These are phyloP conservation scores for Eustalomyia histrio DNA, from an alignment of 2,888 invertebrate genomes.

Conservation along the genomic window DNA sequence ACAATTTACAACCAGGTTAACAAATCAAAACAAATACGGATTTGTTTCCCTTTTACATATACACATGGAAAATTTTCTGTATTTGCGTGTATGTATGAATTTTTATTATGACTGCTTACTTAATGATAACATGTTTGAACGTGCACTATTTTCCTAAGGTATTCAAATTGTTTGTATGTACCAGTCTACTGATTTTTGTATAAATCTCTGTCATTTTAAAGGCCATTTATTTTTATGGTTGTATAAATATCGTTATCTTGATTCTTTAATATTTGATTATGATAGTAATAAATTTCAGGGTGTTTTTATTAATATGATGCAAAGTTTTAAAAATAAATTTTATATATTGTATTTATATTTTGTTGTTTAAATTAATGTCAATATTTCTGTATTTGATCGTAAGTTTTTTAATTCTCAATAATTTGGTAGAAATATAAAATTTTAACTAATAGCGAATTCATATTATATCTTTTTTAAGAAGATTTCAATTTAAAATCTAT, in stretches of 20 bases:
- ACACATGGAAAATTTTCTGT: neutral
- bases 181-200: constrained; percentile 26
- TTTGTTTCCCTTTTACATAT: constrained; percentile 26
- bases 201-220: constrained; percentile 41
- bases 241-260: constrained; percentile 29
- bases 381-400: neutral
- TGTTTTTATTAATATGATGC: too few species aligned
- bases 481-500: too few species aligned
- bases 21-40: constrained; percentile 62
- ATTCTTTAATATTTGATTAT: constrained; percentile 52
- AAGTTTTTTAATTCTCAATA: too few species aligned
- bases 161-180: neutral
- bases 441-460: too few species aligned
- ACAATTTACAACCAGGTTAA: constrained; percentile 22
- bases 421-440: too few species aligned
- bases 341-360: too few species aligned
- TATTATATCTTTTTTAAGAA: too few species aligned
- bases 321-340: neutral
- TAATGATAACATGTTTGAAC: constrained; percentile 41
- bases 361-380: too few species aligned
- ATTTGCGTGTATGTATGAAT: neutral
- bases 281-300: constrained; percentile 49
- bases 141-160: constrained; percentile 32
- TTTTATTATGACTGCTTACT: constrained; percentile 46
- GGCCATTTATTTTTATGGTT: constrained; percentile 50